Evolutionary conservation across 2,797 vertebrate species (phyloP), one percentile per base, ranked within the genome.

Genomic region (Platyrinchus mystaceus): DNA sequence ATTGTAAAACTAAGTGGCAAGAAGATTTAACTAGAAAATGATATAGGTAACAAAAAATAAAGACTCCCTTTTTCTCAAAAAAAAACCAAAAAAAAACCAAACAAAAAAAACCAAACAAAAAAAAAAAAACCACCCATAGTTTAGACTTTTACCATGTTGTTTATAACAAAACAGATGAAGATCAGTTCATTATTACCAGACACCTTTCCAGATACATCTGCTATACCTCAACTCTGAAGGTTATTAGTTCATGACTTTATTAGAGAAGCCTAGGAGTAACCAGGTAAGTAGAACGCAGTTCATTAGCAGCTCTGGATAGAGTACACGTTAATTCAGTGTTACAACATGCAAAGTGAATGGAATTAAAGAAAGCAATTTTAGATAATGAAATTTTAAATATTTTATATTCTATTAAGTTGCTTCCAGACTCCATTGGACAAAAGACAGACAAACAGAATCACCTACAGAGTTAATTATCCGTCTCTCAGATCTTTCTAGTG

Each of bases 331-430:
- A 96, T 94, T 96, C 68, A 12, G 87, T 76, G 88, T 90, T 92
- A 76, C 78, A 96, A 91, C 78, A 96, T 91, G 90, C 77, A 96
- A 95, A 97, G 89, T 94, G 95, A 96, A 96, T 92, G 80, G 64
- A 91, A 97, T 94, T 90, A 93, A 90, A 59, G 63, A 93, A 93
- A 95, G 85, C 94, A 90, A 94, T 96, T 97, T 92, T 52, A 93
- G 76, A 83, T 95, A 97, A 96, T 95, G 66, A 91, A 84, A 94
- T 95, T 94, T 95, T 55, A 93, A 93, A 90, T 96, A 92, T 83
- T 94, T 84, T 90, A 84, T 94, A 94, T 91, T 94, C 74, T 84
- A 95, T 96, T 97, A 96, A 93, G 60, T 92, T 92, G 68, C 77
- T 95, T 95, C 91, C 93, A 94, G 96, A 93, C 95, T 80, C 83